These are phyloP conservation scores for Homarus gammarus DNA, from an alignment of 2,888 invertebrate species.

Conservation along the genomic window DNA sequence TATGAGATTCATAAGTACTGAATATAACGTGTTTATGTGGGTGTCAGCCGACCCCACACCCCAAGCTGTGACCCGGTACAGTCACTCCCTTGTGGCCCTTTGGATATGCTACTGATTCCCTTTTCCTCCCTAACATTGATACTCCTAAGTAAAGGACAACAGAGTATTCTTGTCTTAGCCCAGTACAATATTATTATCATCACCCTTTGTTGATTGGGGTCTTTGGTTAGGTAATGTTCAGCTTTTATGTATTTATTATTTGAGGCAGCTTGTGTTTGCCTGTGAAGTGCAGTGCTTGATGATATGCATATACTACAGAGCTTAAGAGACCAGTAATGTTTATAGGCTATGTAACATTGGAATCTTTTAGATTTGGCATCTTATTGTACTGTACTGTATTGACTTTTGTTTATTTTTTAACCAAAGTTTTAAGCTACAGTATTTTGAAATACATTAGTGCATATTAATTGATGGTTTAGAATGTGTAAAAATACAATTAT, in stretches of 20 bases:
- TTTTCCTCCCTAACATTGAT: neutral
- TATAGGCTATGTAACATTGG: constrained; percentile 15
- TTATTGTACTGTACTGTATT: neutral
- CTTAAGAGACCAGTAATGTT: neutral
- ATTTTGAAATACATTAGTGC: neutral
- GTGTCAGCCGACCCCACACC: neutral
- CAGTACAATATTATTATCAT: neutral
- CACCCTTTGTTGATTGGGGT: neutral
- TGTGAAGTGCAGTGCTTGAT: constrained; percentile 39
- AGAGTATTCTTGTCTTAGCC: neutral
- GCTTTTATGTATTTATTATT: constrained; percentile 21
- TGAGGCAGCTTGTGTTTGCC: constrained; percentile 18
- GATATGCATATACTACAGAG: neutral
- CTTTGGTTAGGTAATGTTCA: neutral
- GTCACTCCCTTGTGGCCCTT: neutral
- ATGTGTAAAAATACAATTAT: neutral
- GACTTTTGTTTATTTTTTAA: neutral
- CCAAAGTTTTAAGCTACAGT: neutral
- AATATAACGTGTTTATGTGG: neutral
- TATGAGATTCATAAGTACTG: neutral
- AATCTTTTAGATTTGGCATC: constrained; percentile 13
- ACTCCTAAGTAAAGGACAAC: neutral
- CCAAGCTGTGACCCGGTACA: neutral
- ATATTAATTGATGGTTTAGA: neutral
- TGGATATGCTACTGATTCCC: neutral